Evolutionary conservation across 2,888 invertebrate species (phyloP), one percentile per base, ranked within the genome.

Genomic region (Sminthurides aquaticus): DNA sequence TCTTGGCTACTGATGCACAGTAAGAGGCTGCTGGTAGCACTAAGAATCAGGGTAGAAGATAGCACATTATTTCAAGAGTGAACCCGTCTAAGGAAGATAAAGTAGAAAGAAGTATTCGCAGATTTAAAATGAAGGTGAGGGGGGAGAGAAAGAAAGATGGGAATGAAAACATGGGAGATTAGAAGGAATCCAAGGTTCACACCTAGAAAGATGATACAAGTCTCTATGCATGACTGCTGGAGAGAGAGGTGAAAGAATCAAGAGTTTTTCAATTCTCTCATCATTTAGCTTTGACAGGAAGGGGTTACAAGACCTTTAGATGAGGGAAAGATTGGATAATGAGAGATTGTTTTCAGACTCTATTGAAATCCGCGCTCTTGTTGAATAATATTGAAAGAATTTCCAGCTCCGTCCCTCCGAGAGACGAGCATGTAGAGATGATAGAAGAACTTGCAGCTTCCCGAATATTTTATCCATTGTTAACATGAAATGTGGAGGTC

Each of bases 281-380:
- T n/a, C n/a, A n/a, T n/a, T n/a, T n/a, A 43, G 43, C 8, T 43
- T 11, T 11, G 43, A 43, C 43, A 43, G 8, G 43, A 43, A 43
- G n/a, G 52, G 52, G 52, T 52, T 52, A 52, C 5, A 52, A 52
- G 52, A 52, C 52, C 52, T 52, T 20, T 52, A 15, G 43, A 34
- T 34, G 43, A 34, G 43, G 5, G 8, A 34, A 34, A 34, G 43
- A 34, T 5, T 15, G 11, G 22, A 52, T 52, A 52, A 52, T 52
- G 52, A 52, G 52, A 52, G 18, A 52, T 52, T 52, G 52, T 52
- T 8, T 52, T 22, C 52, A 20, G 22, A 20, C 18, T 52, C 22
- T 22, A 52, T 22, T 52, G 20, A 52, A 52, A 52, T 52, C 20
- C 11, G 52, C 52, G 43, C 43, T 34, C 15, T 34, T 34, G 43